These are phyloP conservation scores for Hermaeophaga mercurialis DNA, from an alignment of 2,888 invertebrate species.

Conservation along the genomic window DNA sequence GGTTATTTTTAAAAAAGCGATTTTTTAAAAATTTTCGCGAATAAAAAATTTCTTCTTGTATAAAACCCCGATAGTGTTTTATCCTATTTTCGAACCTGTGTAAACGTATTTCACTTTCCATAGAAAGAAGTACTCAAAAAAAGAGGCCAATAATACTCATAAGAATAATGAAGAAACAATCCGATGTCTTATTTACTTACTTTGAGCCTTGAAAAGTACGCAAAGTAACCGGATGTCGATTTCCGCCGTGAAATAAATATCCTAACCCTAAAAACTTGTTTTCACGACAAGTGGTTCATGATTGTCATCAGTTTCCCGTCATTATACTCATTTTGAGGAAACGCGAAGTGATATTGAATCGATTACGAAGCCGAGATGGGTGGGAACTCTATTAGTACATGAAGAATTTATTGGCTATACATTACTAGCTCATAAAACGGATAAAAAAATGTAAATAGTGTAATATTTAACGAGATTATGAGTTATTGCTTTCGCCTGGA, in stretches of 20 bases:
- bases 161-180: background rate
- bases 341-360: background rate
- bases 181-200: background rate
- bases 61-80: too few relatives aligned
- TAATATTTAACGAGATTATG: too few relatives aligned
- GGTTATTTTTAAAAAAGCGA: too few relatives aligned
- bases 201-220: constrained; percentile 14
- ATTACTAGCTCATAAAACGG: too few relatives aligned
- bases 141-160: background rate
- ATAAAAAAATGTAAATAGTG: too few relatives aligned
- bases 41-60: too few relatives aligned
- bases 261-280: constrained; percentile 29
- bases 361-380: background rate
- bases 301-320: constrained; percentile 24
- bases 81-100: too few relatives aligned
- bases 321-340: constrained; percentile 24
- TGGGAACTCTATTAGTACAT: too few relatives aligned
- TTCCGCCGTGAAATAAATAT: constrained; percentile 34
- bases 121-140: background rate
- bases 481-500: too few relatives aligned
- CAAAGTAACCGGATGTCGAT: constrained; percentile 39
- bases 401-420: too few relatives aligned
- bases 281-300: constrained; percentile 23
- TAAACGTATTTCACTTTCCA: too few relatives aligned
- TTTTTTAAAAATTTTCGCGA: too few relatives aligned